Conservation (phyloP, 2,113 vertebrate species). For the Oryzias woworae region DNA sequence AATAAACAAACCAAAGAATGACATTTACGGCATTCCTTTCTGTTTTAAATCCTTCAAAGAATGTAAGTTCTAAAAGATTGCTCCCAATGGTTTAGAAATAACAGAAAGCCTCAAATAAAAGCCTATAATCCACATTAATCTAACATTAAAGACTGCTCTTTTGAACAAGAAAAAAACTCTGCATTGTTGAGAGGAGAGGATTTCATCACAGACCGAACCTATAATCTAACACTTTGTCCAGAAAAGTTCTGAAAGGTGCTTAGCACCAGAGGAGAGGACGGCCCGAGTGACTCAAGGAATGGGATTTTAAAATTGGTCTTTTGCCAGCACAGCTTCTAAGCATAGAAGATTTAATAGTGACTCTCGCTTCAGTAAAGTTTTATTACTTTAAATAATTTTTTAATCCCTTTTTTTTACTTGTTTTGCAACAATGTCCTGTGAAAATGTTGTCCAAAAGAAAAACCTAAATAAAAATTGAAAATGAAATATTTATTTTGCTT, state of each 20-base stretch:
- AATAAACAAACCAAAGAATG: no score
- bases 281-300: not conserved
- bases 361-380: not conserved
- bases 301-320: constrained; percentile 10
- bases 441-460: no score
- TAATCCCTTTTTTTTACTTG: no score
- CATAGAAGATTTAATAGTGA: not conserved
- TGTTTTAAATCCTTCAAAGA: no score
- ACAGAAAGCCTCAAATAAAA: not conserved
- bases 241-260: not conserved
- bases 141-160: no score
- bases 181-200: not conserved
- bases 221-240: not conserved
- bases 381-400: no score
- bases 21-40: no score
- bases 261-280: constrained; percentile 3
- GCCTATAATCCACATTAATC: not conserved
- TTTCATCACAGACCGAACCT: no score
- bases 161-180: no score
- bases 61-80: not conserved
- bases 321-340: not conserved
- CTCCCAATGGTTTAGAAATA: not conserved
- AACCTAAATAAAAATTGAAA: no score
- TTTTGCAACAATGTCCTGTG: no score
- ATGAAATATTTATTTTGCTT: no score